Evolutionary conservation across 2,113 vertebrate species (phyloP).

Genomic region (sheep (Ovis aries)): DNA sequence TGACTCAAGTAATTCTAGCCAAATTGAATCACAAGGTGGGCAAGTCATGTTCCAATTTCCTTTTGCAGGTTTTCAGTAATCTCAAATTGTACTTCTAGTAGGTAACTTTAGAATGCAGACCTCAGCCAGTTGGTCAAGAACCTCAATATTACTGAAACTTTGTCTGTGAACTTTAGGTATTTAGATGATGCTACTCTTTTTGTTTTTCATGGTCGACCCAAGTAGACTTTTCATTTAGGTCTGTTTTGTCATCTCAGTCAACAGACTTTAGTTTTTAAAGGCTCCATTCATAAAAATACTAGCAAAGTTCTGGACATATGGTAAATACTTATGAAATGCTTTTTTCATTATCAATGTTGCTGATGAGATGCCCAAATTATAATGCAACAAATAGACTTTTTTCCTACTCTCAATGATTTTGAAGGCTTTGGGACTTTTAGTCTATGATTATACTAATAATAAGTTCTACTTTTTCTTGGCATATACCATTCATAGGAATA

Average conservation of each 20-base stretch:
- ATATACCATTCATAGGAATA: background rate
- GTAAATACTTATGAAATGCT: background rate
- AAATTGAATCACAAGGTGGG: conserved; percentile 4
- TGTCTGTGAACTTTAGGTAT: background rate
- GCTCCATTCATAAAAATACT: background rate
- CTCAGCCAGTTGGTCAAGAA: background rate
- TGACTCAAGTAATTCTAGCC: background rate
- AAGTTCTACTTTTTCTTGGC: background rate
- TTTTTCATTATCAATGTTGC: background rate
- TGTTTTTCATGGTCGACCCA: background rate
- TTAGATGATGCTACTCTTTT: background rate
- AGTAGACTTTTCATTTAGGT: background rate
- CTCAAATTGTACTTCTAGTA: background rate
- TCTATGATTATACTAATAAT: background rate
- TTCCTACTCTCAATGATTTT: background rate
- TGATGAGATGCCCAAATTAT: background rate
- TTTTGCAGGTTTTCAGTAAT: background rate
- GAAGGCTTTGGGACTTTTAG: background rate
- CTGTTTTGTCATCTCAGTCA: background rate
- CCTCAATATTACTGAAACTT: background rate
- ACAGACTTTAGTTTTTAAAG: background rate
- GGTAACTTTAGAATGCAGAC: background rate
- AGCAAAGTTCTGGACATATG: background rate
- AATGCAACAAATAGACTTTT: background rate
- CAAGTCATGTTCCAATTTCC: conserved; percentile 12